Evolutionary conservation across 2,888 invertebrate species (phyloP), one percentile per base, ranked within the genome.

Genomic region (Baccha elongata): DNA sequence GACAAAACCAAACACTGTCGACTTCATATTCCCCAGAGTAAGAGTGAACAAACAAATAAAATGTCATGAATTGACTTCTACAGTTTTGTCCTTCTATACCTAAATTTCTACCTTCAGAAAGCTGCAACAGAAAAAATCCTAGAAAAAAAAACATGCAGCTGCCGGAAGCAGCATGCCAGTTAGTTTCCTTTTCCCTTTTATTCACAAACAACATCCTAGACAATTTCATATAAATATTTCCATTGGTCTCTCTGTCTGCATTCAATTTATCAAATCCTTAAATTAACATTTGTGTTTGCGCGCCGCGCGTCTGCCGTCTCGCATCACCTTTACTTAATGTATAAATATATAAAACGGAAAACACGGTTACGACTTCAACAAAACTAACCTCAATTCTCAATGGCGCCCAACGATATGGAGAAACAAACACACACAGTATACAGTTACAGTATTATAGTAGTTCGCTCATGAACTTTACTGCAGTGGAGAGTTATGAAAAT

Each of bases 401-500:
- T 69, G 69, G 75, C 75, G 75, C 64, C 75, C 79, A 74, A 74
- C 64, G 50, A 26, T 26, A 29, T 58, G 40, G 35, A 72, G 48
- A 67, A 67, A 76, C 67, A 55, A 67, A 74, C 46, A 62, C 46
- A 62, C 50, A 81, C 58, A 21, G 46, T 62, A 15, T 19, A 2
- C 8, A 42, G 17, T 65, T 50, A 55, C 55, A n/a, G 23, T 58
- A 48, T 13, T 10, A 19, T 19, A 48, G 58, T 11, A 58, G 58
- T 58, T 58, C 40, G 58, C 76, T 83, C 72, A 75, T 76, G 76
- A 72, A 76, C 81, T 83, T 76, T 72, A 76, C 81, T 83, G 81
- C 76, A 72, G 81, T 76, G 72, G 72, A 75, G 81, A 83, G 76
- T 83, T 83, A 83, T 76, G 80, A 83, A 76, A 83, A 83, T 83